Evolutionary conservation across 2,113 vertebrate species (phyloP).

Genomic region (Micronycteris hirsuta): DNA sequence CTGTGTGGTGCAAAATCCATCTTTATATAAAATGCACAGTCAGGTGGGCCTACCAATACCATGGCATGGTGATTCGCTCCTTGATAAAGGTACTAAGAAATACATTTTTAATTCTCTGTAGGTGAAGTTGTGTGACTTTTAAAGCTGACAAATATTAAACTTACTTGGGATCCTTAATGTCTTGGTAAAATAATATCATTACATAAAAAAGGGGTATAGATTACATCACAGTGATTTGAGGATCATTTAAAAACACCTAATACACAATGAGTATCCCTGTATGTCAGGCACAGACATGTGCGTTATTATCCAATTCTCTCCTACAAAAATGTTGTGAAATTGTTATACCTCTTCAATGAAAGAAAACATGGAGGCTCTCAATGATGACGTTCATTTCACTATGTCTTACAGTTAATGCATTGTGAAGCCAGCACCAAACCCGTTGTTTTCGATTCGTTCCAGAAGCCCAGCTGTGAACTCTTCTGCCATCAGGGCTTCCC

Average conservation of each 20-base stretch:
- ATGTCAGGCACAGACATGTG: background rate
- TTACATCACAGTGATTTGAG: background rate
- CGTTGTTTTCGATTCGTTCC: background rate
- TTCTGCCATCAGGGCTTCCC: background rate
- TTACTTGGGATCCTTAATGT: background rate
- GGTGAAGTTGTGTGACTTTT: background rate
- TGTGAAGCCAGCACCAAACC: background rate
- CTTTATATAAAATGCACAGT: background rate
- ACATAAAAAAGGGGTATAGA: background rate
- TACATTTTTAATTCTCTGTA: background rate
- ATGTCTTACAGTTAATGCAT: background rate
- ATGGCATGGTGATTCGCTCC: background rate
- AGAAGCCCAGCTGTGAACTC: background rate
- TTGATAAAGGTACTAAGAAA: background rate
- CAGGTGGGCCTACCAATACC: background rate
- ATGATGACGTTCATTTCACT: background rate
- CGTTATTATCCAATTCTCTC: background rate
- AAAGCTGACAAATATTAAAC: background rate
- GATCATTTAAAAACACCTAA: background rate
- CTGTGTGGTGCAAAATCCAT: background rate
- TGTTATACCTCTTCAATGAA: background rate
- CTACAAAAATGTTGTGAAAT: background rate
- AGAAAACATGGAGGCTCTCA: background rate
- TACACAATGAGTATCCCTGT: background rate
- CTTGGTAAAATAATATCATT: background rate